These are phyloP conservation scores for Zygogramma bicolorata DNA, from an alignment of 2,888 invertebrate genomes.

Conservation along the genomic window DNA sequence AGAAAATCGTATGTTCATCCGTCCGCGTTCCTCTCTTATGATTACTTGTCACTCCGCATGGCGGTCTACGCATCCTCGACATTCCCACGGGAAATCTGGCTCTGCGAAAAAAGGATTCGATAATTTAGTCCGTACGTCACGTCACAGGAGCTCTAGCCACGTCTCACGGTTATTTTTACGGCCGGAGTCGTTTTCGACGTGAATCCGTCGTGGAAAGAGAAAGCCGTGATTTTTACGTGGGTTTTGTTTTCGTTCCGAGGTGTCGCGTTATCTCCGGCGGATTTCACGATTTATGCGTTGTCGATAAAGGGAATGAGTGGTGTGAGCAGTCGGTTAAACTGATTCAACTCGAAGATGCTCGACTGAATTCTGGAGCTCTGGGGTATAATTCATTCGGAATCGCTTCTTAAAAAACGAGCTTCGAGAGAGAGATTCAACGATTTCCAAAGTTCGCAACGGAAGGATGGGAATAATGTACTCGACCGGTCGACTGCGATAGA, in stretches of 20 bases:
- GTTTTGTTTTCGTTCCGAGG: neutral
- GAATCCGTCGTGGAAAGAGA: neutral
- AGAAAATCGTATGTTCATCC: neutral
- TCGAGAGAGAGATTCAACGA: no score
- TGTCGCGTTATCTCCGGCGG: no score
- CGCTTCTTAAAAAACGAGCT: no score
- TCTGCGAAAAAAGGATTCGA: slow-evolving; percentile 45
- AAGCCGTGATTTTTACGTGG: neutral
- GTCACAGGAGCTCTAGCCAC: slow-evolving; percentile 8
- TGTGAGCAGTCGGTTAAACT: no score
- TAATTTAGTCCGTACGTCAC: slow-evolving; percentile 44
- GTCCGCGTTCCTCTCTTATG: neutral
- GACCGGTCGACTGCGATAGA: no score
- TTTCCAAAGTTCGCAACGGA: no score
- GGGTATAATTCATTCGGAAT: no score
- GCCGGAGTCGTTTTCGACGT: neutral
- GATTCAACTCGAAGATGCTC: no score
- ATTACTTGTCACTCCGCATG: slow-evolving; percentile 16
- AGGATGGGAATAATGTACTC: no score
- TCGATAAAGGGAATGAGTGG: no score
- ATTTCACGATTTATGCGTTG: no score
- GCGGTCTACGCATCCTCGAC: slow-evolving; percentile 15
- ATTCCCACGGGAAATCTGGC: slow-evolving; percentile 55
- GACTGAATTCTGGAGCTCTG: no score
- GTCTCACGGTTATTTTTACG: neutral